Base-by-base conservation (phyloP, 2,797 vertebrate genomes). In the Poecilia velifera region DNA sequence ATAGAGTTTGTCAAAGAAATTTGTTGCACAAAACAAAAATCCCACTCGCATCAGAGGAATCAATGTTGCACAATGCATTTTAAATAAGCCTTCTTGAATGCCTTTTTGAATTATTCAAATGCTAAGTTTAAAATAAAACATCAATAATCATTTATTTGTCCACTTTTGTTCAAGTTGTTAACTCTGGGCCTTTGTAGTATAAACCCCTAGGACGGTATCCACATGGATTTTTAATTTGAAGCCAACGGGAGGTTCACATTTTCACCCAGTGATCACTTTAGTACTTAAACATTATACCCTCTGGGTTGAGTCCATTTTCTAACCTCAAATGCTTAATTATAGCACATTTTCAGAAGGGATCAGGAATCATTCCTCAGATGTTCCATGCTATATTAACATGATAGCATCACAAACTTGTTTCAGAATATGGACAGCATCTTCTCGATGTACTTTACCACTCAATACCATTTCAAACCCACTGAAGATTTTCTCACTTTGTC, bases 1-100 rank as follows among this genome's bases (percentile, higher is more conserved):
- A 80, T 73, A 76, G 72, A 45, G 49, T 12, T 13, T 82, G 70
- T 66, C 16, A 39, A 64, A 64, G 18, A 66, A 18, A 45, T 8
- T 45, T 46, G 25, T 14, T 71, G 5, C 7, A 68, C 9, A 41
- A 68, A 68, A 68, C 3, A 41, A 68, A 64, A 59, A 59, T 28
- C 10, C 41, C 16, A 71, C 2, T 45, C 72, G 45, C 81, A 76
- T 70, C 46, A 20, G n/a, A 68, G 68, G 20, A 68, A 47, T 66
- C 76, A 31, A 57, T 73, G 10, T 3, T n/a, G 12, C 16, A 22
- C 20, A 73, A n/a, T 80, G 68, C 4, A 55, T 70, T 31, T 76
- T 55, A 51, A 64, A 22, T 20, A 14, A 34, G 41, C 12, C 46
- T 73, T 9, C 10, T 3, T 49, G 9, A 13, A 20, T 14, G 39